A percentile compares a stretch with the other conserved stretches of the same genome.
phyloP scores from a whole-genome alignment of 2,113 vertebrate genomes.

The Istiophorus platypterus region DNA sequence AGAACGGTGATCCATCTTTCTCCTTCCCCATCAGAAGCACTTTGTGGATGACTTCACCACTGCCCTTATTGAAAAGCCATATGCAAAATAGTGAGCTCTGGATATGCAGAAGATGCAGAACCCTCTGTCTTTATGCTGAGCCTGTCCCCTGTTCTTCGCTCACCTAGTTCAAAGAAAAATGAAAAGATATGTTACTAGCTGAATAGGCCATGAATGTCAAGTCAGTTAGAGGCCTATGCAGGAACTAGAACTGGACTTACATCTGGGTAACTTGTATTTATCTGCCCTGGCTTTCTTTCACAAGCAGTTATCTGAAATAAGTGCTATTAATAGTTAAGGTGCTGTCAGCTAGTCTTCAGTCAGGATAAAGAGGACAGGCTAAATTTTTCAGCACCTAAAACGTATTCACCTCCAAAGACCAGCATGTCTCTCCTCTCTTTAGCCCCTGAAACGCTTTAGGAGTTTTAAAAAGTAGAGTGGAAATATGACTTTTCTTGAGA shows the following conservation, averaged over 20 bases:
- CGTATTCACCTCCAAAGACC: conserved; percentile 3
- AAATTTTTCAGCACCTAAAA: conserved; percentile 22
- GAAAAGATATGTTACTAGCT: neutral
- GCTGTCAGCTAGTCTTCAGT: conserved; percentile 20
- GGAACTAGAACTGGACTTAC: neutral
- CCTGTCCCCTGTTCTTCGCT: neutral
- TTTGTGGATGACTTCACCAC: neutral
- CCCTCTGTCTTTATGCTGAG: neutral
- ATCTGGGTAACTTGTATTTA: conserved; percentile 1
- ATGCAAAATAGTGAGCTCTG: neutral
- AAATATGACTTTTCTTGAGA: conserved; percentile 1
- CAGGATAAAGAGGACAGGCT: conserved; percentile 29
- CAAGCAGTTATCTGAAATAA: conserved; percentile 25
- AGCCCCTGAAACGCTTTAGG: neutral
- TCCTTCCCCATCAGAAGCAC: neutral
- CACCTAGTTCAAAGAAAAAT: neutral
- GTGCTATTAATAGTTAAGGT: conserved; percentile 30
- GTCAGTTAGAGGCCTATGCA: neutral
- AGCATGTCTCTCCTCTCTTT: conserved; percentile 9
- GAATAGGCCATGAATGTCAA: neutral
- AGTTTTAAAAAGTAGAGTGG: conserved; percentile 24
- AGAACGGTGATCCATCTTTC: neutral
- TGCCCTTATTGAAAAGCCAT: neutral
- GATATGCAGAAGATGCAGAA: neutral
- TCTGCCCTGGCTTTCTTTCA: neutral